Percentiles rank a stretch among this genome's conserved stretches.
phyloP scores from a whole-genome alignment of 2,113 vertebrate species.

The Pelmatolapia mariae region DNA sequence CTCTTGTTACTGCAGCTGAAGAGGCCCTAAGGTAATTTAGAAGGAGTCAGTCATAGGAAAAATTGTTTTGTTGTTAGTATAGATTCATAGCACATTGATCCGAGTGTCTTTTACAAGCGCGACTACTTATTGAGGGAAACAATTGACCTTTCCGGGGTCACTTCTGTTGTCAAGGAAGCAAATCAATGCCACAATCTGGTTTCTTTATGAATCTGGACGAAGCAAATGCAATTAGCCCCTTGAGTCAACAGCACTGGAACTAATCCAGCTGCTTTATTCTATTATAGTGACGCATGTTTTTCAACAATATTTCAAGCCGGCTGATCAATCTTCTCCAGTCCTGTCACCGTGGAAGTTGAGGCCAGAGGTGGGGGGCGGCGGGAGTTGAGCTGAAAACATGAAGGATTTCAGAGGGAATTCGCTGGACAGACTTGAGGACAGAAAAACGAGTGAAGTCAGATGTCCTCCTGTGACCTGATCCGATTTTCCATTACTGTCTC shows the following conservation, averaged over 20 bases:
- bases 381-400: background rate
- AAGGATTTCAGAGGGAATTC: constrained; percentile 4
- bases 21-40: background rate
- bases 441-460: constrained; percentile 29
- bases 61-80: constrained; percentile 7
- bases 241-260: constrained; percentile 7
- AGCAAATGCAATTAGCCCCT: constrained; percentile 23
- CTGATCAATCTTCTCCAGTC: constrained; percentile 15
- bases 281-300: constrained; percentile 17
- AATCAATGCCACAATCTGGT: constrained; percentile 45
- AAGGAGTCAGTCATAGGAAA: background rate
- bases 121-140: constrained; percentile 24
- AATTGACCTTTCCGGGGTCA: constrained; percentile 48
- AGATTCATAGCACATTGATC: constrained; percentile 30
- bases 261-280: constrained; percentile 25
- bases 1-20: constrained; percentile 1
- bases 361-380: background rate
- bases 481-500: constrained; percentile 49
- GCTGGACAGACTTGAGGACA: background rate
- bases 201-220: constrained; percentile 18
- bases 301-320: background rate
- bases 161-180: constrained; percentile 16
- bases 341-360: background rate
- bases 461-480: constrained; percentile 50
- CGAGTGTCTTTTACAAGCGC: constrained; percentile 11